Base-by-base conservation (phyloP, 2,888 invertebrate genomes). In the Amblyjoppa proteus region DNA sequence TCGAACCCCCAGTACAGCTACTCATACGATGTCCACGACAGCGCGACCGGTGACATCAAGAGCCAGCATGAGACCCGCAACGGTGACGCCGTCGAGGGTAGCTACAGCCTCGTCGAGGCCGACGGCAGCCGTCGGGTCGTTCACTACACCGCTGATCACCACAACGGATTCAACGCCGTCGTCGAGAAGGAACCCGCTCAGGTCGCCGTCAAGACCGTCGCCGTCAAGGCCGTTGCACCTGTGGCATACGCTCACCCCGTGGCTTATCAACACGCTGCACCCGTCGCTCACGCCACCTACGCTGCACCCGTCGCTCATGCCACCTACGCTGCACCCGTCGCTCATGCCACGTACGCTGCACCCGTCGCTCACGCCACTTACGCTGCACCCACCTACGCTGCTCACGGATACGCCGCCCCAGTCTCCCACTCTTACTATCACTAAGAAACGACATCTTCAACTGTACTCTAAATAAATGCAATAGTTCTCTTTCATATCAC, bases 1-100 rank as follows among this genome's bases (percentile, higher is more conserved):
- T 51, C 85, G 34, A 79, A 87, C 31, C 88, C 88, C 13, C 85
- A 87, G 79, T 88, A 88, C 88, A 88, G 85, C 70, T 90, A 87
- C 88, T 86, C 89, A 1, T 90, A 90, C 82, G 89, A 88, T 58
- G 88, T 85, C 20, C 82, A 83, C 28, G 85, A 85, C 25, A 41
- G 31, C 16, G 69, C 78, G 34, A 88, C 88, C 75, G 88, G 88
- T 13, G 88, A 88, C 71, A 79, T 71, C 38, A 88, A 88, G 80
- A 81, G 82, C 74, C 88, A 88, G 34, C 84, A 88, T 0, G 88
- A 88, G 83, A 84, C 83, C 16, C 84, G 88, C 16, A 83, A 87
- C 75, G 88, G 88, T n/a, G 88, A 88, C 61, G 87, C 77, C 58
- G 88, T 88, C 69, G 77, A 86, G 78, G 88, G 88, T 13, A 87